Evolutionary conservation across 2,797 vertebrate species (phyloP).

Genomic region (Tapirus indicus): DNA sequence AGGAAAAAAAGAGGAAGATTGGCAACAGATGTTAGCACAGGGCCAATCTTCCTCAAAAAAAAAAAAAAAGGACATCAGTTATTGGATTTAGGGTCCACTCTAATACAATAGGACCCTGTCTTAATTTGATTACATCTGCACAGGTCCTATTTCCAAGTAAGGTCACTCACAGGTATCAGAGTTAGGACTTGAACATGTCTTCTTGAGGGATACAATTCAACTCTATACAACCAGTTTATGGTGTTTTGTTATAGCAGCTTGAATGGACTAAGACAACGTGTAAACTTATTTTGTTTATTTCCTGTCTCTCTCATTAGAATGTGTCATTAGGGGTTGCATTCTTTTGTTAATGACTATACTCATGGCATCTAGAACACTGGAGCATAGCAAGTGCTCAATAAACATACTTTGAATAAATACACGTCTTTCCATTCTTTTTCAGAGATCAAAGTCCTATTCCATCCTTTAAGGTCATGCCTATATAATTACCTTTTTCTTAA

Average conservation of each 20-base stretch:
- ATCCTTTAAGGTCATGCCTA: background rate
- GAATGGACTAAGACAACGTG: background rate
- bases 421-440: background rate
- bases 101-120: too few relatives aligned
- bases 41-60: too few relatives aligned
- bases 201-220: background rate
- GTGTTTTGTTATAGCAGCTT: background rate
- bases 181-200: background rate
- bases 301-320: background rate
- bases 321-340: background rate
- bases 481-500: background rate
- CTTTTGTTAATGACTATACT: background rate
- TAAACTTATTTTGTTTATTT: background rate
- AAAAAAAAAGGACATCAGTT: background rate
- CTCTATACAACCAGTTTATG: background rate
- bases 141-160: background rate
- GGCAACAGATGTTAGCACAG: too few relatives aligned
- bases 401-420: background rate
- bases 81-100: too few relatives aligned
- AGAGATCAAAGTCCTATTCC: background rate
- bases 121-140: background rate
- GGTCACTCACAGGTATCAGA: background rate
- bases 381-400: background rate
- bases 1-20: too few relatives aligned
- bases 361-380: background rate